A percentile compares a stretch with the other conserved stretches of the same genome.
phyloP scores from a whole-genome alignment of 2,888 invertebrate species.

The Machimus rusticus region DNA sequence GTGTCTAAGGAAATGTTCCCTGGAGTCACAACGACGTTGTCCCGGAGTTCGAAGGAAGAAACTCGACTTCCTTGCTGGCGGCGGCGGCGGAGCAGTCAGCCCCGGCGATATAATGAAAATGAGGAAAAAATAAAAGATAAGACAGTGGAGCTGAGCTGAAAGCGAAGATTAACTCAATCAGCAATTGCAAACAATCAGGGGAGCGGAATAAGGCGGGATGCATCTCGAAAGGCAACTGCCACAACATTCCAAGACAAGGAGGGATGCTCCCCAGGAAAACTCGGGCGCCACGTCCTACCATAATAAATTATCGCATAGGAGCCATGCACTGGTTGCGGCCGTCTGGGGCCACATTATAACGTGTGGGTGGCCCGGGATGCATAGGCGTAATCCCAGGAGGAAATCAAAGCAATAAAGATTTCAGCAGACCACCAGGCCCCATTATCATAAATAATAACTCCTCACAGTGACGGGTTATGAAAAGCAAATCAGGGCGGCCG shows the following conservation, averaged over 20 bases:
- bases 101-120: background rate
- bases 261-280: background rate
- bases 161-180: conserved; percentile 23
- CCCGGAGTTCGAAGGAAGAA: background rate
- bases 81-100: background rate
- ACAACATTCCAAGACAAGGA: background rate
- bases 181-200: background rate
- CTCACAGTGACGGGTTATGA: background rate
- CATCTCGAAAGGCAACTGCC: background rate
- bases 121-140: background rate
- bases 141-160: background rate
- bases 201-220: background rate
- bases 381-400: background rate
- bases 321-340: conserved; percentile 2
- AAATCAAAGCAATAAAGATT: conserved; percentile 29
- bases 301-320: conserved; percentile 10
- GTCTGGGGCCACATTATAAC: background rate
- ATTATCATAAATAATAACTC: conserved; percentile 6
- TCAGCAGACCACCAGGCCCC: background rate
- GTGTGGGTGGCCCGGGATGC: background rate
- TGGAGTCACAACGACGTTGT: background rate
- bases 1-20: background rate
- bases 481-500: conserved; percentile 1
- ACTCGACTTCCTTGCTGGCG: background rate
- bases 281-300: background rate